Evolutionary conservation across 2,113 vertebrate species (phyloP), one percentile per base, ranked within the genome.

Genomic region (Nothoprocta pentlandii): DNA sequence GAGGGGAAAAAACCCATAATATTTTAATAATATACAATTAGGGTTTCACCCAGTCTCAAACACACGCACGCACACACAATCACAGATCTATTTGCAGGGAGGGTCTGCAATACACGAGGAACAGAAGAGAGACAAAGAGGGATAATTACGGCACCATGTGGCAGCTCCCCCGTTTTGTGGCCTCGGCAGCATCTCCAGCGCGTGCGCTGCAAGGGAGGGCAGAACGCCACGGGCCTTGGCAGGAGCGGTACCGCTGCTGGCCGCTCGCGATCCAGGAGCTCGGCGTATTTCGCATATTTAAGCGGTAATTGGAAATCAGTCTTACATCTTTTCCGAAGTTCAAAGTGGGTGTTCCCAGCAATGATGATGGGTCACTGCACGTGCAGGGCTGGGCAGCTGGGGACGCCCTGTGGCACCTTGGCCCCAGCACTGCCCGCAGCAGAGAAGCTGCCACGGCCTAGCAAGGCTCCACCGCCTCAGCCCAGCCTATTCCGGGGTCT

Each of bases 21-120:
- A 97, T 97, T 97, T 95, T 97, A 97, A 96, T 97, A 95, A 85
- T 42, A 96, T 95, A 93, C 94, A 95, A 97, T 97, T 96, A 97
- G 85, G 56, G 85, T 28, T 80, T 87, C 66, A 51, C 77, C 92
- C 74, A 82, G 6, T 85, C 91, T 64, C 84, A 30, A 20, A 7
- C 80, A 36, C 2, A 32, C 42, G 32, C 94, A 70, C 93, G 54
- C 0, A 47, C 87, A 89, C 81, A 94, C 79, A 94, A 88, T 59
- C 93, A 22, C 88, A n/a, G 4, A 54, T 16, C 92, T 56, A 66
- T 41, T 21, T 1, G 39, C 63, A 61, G 84, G 83, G 88, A 95
- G 76, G 78, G 88, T 80, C 69, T 51, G 87, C 22, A 34, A 70
- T 19, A 10, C 87, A 41, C 2, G 42, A 11, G 80, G 78, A 63